Evolutionary conservation across 1,140 invertebrate genomes (phyloP), one percentile per base, ranked within the genome.

Genomic region (Drosophila parabipectinata): DNA sequence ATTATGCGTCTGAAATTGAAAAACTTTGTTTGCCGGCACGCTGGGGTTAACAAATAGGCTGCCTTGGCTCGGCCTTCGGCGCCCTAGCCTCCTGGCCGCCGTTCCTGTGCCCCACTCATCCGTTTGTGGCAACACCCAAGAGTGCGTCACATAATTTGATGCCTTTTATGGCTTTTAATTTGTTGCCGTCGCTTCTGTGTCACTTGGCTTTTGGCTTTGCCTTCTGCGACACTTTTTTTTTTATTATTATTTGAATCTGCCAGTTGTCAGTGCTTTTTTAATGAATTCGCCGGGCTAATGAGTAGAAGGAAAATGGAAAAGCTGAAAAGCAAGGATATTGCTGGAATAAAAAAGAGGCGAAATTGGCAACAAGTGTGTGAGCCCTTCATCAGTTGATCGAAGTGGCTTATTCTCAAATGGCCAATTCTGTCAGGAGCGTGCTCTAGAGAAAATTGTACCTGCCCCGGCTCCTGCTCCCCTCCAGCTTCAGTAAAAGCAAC

Each of bases 1-100:
- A 87, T 87, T 87, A 87, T 87, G 83, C 83, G 79, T 79, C 83
- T 88, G 83, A 87, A 87, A 87, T 87, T 87, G 83, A 87, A 87
- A 87, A 87, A 87, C 83, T 87, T 87, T 87, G 83, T 87, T 87
- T 87, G 83, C 79, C 74, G 67, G 71, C 83, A 66, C 75, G 83
- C 71, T 87, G 83, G 82, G 82, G 82, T 85, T 85, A 85, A 85
- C 82, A 85, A 85, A 85, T 85, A 87, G 82, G 82, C 74, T 76
- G 62, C 58, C 61, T 67, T 66, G 47, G 53, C 57, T 63, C 68
- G 54, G 50, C n/a, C 52, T 62, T 62, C 37, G 10, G 6, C 58
- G 41, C 34, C 12, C 37, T 9, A 14, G 48, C 18, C n/a, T 7
- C 44, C 24, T 12, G n/a, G 34, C 32, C 28, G 18, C 5, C 32